A percentile compares a stretch with the other conserved stretches of the same genome.
phyloP scores from a whole-genome alignment of 2,888 invertebrate species.

The Microplitis deprimator region DNA sequence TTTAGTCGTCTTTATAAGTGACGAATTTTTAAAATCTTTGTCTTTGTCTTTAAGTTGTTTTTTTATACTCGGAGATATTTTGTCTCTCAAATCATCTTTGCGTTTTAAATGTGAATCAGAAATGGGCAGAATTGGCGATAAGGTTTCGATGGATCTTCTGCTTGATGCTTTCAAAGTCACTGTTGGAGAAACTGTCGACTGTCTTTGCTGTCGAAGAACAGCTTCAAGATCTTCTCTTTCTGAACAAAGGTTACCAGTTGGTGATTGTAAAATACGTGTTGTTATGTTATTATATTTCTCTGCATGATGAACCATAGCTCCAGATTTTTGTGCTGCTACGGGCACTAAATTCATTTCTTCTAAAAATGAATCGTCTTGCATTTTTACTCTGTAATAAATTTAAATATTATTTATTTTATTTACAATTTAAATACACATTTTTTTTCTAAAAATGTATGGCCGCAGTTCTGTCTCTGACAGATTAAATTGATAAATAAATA shows the following conservation, averaged over 20 bases:
- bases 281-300: slow-evolving; percentile 58
- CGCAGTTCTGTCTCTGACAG: too few relatives aligned
- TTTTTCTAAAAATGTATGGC: neutral
- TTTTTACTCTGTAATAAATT: slow-evolving; percentile 21
- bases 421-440: neutral
- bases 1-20: slow-evolving; percentile 15
- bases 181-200: neutral
- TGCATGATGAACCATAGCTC: slow-evolving; percentile 39
- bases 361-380: slow-evolving; percentile 65
- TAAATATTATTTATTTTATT: neutral
- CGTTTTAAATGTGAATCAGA: slow-evolving; percentile 1
- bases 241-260: neutral
- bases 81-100: slow-evolving; percentile 13
- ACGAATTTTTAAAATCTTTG: too few relatives aligned
- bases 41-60: slow-evolving; percentile 19
- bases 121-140: neutral
- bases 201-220: slow-evolving; percentile 18
- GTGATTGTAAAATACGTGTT: slow-evolving; percentile 50
- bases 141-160: slow-evolving; percentile 20
- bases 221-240: slow-evolving; percentile 35
- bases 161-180: slow-evolving; percentile 24
- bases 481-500: too few relatives aligned
- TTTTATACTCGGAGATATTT: neutral
- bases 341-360: slow-evolving; percentile 60
- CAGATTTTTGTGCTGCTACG: slow-evolving; percentile 42